A percentile compares a stretch with the other conserved stretches of the same genome.
These are phyloP conservation scores for Habropoda laboriosa DNA, from an alignment of 1,140 invertebrate genomes.

Conservation along the genomic window DNA sequence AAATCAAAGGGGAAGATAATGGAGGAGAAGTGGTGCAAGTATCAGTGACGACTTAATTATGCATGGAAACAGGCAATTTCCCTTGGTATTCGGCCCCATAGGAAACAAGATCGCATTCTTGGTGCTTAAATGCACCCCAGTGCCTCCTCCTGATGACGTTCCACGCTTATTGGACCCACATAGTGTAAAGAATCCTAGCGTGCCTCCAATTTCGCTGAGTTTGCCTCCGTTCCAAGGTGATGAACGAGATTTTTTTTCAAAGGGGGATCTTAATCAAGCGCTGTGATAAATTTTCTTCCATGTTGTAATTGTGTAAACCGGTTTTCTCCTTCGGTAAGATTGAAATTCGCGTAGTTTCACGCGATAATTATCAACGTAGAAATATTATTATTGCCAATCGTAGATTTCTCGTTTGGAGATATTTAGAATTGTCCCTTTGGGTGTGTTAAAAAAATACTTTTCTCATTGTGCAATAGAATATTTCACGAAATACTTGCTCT, in stretches of 20 bases:
- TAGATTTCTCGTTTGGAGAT: too few species aligned
- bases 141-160: not conserved
- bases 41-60: slow-evolving; percentile 4
- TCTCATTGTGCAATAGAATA: too few species aligned
- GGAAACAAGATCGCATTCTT: slow-evolving; percentile 5
- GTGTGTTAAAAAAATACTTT: too few species aligned
- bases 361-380: too few species aligned
- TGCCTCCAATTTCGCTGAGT: slow-evolving; percentile 4
- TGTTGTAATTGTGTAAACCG: too few species aligned
- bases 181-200: not conserved
- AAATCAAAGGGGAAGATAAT: not conserved
- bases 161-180: not conserved
- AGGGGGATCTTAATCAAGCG: not conserved
- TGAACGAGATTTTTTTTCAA: not conserved
- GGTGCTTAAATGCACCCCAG: not conserved
- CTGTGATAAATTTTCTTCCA: not conserved
- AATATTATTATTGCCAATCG: too few species aligned
- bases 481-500: too few species aligned
- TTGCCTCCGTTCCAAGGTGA: not conserved
- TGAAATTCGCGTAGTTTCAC: too few species aligned
- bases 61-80: not conserved
- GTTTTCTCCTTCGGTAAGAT: too few species aligned
- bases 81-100: not conserved
- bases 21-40: not conserved
- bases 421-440: too few species aligned